Evolutionary conservation across 2,888 invertebrate genomes (phyloP), one percentile per base, ranked within the genome.

Genomic region (Drosophila kambysellisi): DNA sequence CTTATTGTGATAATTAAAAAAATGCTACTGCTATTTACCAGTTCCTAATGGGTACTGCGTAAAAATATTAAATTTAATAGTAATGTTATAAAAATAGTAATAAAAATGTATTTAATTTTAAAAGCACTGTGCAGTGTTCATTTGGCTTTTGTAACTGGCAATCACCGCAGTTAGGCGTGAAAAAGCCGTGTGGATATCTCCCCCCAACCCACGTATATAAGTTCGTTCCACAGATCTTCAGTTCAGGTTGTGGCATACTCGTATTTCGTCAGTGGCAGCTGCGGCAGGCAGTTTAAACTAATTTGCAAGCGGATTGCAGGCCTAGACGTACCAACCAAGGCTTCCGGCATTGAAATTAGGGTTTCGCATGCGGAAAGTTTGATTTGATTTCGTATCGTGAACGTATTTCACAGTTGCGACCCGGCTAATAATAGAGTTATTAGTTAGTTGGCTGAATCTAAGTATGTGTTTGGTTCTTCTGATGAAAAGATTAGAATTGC

Each of bases 301-400:
- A 87, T 89, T 88, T 89, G 85, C 89, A 82, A 89, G 74, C 79
- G 81, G 81, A 79, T 86, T 81, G 79, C 78, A 88, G 71, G 71
- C 72, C 76, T 66, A 70, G 76, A 70, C 87, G 69, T 37, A 43
- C 51, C 60, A 57, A 43, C 51, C 60, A 57, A 70, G 67, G 82
- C 89, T 86, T 86, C 86, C 86, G 86, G 89, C 86, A 86, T 79
- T 66, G 79, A 85, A 88, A 86, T 89, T 86, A 85, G 74, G 79
- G 71, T 80, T 68, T 84, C 75, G 70, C 72, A 76, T 75, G 84
- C 80, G 77, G 72, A 80, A 84, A 84, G 74, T 87, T 76, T 75
- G 76, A 81, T 81, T 84, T 70, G 74, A 76, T 72, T 78, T 70
- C 25, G 50, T 48, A 39, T 57, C 37, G 33, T 29, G 53, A 58